Evolutionary conservation across 2,113 vertebrate species (phyloP).

Genomic region (Corythaeola cristata): DNA sequence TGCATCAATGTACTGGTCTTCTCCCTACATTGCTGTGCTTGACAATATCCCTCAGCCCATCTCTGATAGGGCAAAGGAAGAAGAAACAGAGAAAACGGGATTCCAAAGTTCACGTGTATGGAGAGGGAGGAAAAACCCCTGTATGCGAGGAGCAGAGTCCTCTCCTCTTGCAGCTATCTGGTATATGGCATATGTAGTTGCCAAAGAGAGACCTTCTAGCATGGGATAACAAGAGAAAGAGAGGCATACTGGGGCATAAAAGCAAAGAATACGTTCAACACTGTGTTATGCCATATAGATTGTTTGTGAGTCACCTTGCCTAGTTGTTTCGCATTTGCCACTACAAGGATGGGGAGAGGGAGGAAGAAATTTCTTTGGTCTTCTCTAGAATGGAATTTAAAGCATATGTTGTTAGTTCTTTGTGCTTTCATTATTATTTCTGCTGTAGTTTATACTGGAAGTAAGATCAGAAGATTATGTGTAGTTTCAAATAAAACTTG

Average conservation of each 20-base stretch:
- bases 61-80: not conserved
- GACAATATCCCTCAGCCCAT: not conserved
- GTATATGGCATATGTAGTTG: fast-evolving
- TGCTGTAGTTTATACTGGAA: not conserved
- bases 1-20: not conserved
- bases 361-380: not conserved
- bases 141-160: not conserved
- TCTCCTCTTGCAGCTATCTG: not conserved
- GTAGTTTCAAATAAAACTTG: not conserved
- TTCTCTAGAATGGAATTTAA: not conserved
- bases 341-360: not conserved
- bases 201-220: not conserved
- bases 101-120: not conserved
- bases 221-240: not conserved
- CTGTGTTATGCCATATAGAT: not conserved
- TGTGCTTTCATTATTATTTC: not conserved
- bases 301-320: not conserved
- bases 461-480: not conserved
- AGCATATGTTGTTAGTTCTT: not conserved
- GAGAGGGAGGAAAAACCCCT: not conserved
- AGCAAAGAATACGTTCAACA: not conserved
- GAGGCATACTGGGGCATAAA: not conserved
- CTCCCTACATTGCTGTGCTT: not conserved
- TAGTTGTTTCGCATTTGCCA: not conserved
- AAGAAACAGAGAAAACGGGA: not conserved